phyloP scores from a whole-genome alignment of 2,113 vertebrate genomes.

The Coryphaenoides rupestris region DNA sequence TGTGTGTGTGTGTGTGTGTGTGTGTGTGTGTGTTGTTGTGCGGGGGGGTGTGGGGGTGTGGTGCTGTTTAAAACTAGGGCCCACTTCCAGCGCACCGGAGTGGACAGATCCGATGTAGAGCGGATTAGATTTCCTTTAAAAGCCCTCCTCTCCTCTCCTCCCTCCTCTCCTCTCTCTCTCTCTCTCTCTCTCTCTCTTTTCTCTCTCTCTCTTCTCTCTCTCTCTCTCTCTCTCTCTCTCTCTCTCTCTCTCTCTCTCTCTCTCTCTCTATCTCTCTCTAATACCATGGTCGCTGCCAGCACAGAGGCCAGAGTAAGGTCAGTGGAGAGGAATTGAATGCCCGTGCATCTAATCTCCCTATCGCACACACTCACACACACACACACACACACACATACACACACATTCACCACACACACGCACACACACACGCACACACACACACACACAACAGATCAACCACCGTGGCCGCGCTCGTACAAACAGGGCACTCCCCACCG shows the following conservation, averaged over 20 bases:
- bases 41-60: conserved; percentile 38
- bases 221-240: conserved; percentile 33
- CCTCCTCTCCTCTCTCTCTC: too few species aligned
- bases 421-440: neutral
- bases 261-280: conserved; percentile 42
- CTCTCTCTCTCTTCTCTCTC: conserved; percentile 9
- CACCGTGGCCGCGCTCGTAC: neutral
- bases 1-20: conserved; percentile 10
- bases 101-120: conserved; percentile 64
- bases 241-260: too few species aligned
- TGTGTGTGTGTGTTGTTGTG: conserved; percentile 11
- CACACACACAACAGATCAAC: neutral
- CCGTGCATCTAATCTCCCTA: conserved; percentile 46
- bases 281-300: conserved; percentile 44
- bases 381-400: conserved; percentile 3
- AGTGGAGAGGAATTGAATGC: conserved; percentile 57
- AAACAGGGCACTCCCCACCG: neutral
- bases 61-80: conserved; percentile 49
- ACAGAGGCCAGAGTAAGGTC: conserved; percentile 60
- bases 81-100: conserved; percentile 49
- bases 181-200: too few species aligned
- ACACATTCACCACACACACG: neutral
- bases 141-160: conserved; percentile 33
- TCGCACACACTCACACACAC: conserved; percentile 17
- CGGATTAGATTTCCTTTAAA: conserved; percentile 71